A percentile compares a stretch with the other conserved stretches of the same genome.
Evolutionary conservation across 2,113 vertebrate species (phyloP).

Genomic region (Bufo gargarizans): DNA sequence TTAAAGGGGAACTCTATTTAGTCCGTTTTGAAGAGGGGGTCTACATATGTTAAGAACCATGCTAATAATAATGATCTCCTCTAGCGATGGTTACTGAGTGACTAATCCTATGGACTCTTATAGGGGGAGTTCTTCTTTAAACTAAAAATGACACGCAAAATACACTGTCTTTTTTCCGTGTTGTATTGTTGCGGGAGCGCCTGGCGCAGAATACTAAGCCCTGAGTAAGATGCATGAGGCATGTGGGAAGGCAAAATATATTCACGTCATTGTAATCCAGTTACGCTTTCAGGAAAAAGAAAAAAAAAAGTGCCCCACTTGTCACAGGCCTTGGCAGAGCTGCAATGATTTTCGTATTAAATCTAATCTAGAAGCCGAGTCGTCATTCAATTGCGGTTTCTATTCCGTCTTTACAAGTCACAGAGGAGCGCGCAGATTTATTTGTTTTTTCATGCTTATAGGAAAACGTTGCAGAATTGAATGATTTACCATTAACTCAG

Average conservation of each 20-base stretch:
- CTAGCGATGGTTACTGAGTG: too few species aligned
- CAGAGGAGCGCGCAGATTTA: slow-evolving; percentile 51
- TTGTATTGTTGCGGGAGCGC: background rate
- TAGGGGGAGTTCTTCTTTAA: background rate
- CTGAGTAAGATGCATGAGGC: slow-evolving; percentile 49
- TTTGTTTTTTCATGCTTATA: slow-evolving; percentile 55
- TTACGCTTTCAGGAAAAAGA: slow-evolving; percentile 29
- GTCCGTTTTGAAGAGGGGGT: background rate
- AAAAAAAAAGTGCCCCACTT: slow-evolving; percentile 21
- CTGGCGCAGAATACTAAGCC: slow-evolving; percentile 21
- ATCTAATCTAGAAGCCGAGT: slow-evolving; percentile 49
- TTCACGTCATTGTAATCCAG: slow-evolving; percentile 54
- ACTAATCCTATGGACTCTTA: too few species aligned
- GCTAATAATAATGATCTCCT: too few species aligned
- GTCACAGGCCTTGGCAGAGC: slow-evolving; percentile 47
- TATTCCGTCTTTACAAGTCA: slow-evolving; percentile 55
- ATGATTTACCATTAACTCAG: slow-evolving; percentile 54
- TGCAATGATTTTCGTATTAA: slow-evolving; percentile 57
- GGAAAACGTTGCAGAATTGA: slow-evolving; percentile 55
- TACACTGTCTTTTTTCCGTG: background rate
- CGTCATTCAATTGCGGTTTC: slow-evolving; percentile 43
- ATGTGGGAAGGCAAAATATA: slow-evolving; percentile 51
- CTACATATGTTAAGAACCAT: too few species aligned
- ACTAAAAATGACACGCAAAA: background rate
- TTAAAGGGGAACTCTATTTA: background rate